Base-by-base conservation (phyloP, 2,797 vertebrate species). In the Microctenopoma steveboyesi region DNA sequence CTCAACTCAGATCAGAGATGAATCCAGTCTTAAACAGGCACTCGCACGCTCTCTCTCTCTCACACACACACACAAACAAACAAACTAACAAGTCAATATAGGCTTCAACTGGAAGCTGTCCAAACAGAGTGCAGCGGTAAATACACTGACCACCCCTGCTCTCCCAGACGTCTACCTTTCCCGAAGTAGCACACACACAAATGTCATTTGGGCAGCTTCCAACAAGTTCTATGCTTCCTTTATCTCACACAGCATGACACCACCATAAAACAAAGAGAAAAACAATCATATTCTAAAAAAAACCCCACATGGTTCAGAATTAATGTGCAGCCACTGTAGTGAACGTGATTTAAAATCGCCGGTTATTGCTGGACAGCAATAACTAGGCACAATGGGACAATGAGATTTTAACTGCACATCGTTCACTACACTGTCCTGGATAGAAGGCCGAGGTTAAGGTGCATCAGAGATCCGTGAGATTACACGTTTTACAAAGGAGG, bases 391-490 rank as follows among this genome's bases (percentile, higher is more conserved):
- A 52, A 2, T 2, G 74, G 69, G 72, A 67, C 22, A 35, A 77
- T 82, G n/a, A 78, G 78, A 84, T 4, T 79, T 78, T 84, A 80
- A 86, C 51, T 33, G 55, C 60, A 35, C 65, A 65, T 83, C 73
- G 85, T 58, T 73, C 12, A 77, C 63, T 46, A 42, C 65, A 48
- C 40, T 13, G 51, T 65, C 30, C 57, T 48, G n/a, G 53, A 64
- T 35, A 3, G 4, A 78, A 75, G 50, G 58, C 28, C 22, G 60
- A 62, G 73, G 58, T 81, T 86, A 79, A 76, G 74, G 61, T 69
- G 57, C 43, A 42, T 35, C 46, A 1, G n/a, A 39, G 49, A 61
- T 22, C 14, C 52, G 70, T 37, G 46, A 51, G 39, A 33, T 47
- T 33, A 33, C 18, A 45, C 13, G 30, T 51, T 10, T 25, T 16